These are phyloP conservation scores for Ceratitis capitata DNA, from an alignment of 1,140 invertebrate genomes.

Conservation along the genomic window DNA sequence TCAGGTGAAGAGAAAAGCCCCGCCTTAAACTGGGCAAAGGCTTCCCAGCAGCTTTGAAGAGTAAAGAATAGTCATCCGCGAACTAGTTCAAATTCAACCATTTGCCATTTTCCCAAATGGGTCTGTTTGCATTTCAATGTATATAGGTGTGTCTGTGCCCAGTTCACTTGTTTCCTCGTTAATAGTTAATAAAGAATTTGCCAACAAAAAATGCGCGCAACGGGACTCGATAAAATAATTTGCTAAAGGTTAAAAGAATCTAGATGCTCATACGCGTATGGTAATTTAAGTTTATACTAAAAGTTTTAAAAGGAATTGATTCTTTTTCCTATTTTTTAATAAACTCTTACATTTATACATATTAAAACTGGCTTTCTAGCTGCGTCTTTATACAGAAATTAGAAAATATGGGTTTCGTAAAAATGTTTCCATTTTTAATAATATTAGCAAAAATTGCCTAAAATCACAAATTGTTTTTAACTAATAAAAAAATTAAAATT, in stretches of 20 bases:
- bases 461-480: neutral
- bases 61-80: too few relatives aligned
- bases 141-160: neutral
- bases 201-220: neutral
- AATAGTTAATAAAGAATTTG: conserved; percentile 18
- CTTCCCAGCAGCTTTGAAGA: too few relatives aligned
- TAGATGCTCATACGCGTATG: too few relatives aligned
- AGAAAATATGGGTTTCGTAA: neutral
- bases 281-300: neutral
- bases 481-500: neutral
- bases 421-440: neutral
- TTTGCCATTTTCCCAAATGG: too few relatives aligned
- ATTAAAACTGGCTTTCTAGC: neutral
- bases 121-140: neutral
- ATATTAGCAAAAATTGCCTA: neutral
- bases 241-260: neutral
- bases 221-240: neutral
- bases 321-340: too few relatives aligned
- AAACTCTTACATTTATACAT: too few relatives aligned
- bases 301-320: too few relatives aligned
- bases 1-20: too few relatives aligned
- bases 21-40: too few relatives aligned
- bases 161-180: neutral
- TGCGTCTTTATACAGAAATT: neutral
- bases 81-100: too few relatives aligned